Base-by-base conservation (phyloP, 2,797 vertebrate species). In the Pangasius krempfi region DNA sequence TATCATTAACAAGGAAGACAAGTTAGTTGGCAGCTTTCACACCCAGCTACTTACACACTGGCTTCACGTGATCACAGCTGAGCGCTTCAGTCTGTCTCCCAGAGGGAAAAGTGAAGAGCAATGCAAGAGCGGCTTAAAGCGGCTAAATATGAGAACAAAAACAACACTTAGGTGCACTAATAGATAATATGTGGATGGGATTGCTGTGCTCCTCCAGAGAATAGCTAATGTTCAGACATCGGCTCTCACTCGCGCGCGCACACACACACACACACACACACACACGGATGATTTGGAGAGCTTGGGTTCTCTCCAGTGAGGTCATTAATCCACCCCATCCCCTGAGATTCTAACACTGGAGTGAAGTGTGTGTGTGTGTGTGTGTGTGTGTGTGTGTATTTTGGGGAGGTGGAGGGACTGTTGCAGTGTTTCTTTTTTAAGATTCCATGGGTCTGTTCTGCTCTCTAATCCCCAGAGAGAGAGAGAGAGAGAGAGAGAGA, bases 1-100 rank as follows among this genome's bases (percentile, higher is more conserved):
- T 95, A 94, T 93, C 94, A 95, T 94, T 95, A 95, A 94, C 93
- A 94, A 93, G 92, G 92, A 89, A 93, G 93, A 94, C 91, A 91
- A 91, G 90, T 88, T 91, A 87, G 76, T 81, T 70, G 66, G 83
- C 87, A 82, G 86, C 64, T 85, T 85, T 84, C 86, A 68, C 81
- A 85, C 75, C 86, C 75, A 70, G 76, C 73, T 54, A 89, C 80
- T 89, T 75, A 40, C 86, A 81, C 30, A 50, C 73, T 9, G 47
- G 84, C 81, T 85, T 87, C 78, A 86, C 87, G n/a, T 78, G 84
- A 91, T 90, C 85, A 87, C 80, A 79, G 79, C 85, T 89, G 78
- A 90, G 58, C 54, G 22, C 40, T 54, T 87, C 87, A 47, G 86
- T 52, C 76, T 66, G 20, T 68, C 44, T 82, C 62, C 58, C 40